Evolutionary conservation across 2,113 vertebrate species (phyloP).

Genomic region (Scopus umbretta): DNA sequence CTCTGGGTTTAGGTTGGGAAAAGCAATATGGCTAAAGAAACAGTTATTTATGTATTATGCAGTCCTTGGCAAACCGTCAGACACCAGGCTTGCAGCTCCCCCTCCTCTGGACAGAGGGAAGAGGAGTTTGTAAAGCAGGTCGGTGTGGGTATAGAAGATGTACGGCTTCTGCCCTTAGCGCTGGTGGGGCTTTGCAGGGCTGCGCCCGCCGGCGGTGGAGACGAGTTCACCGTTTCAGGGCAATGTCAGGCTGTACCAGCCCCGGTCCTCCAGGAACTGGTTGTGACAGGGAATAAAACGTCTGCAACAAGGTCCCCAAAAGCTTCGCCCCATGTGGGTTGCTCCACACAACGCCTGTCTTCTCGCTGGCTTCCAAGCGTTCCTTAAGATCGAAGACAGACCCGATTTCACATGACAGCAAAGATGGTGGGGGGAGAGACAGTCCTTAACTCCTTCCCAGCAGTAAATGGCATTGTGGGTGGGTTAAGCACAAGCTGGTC

Average conservation of each 20-base stretch:
- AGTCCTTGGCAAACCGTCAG: neutral
- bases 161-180: neutral
- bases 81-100: neutral
- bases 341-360: too few species aligned
- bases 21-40: neutral
- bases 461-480: fast-evolving
- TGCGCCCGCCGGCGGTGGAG: fast-evolving
- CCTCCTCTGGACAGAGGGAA: neutral
- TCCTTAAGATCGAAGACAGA: fast-evolving
- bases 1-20: neutral
- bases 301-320: neutral
- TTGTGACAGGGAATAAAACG: fast-evolving
- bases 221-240: fast-evolving
- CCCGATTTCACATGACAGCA: fast-evolving
- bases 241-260: fast-evolving
- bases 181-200: neutral
- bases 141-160: neutral
- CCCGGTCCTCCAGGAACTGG: neutral
- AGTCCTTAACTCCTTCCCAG: neutral
- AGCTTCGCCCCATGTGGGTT: fast-evolving
- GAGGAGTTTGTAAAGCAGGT: neutral
- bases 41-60: neutral
- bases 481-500: neutral
- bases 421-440: neutral
- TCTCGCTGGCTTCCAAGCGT: neutral